These are phyloP conservation scores for Dysidea cf. avara DNA, from an alignment of 37 sponge, comb jelly and placozoan species.

Conservation along the genomic window DNA sequence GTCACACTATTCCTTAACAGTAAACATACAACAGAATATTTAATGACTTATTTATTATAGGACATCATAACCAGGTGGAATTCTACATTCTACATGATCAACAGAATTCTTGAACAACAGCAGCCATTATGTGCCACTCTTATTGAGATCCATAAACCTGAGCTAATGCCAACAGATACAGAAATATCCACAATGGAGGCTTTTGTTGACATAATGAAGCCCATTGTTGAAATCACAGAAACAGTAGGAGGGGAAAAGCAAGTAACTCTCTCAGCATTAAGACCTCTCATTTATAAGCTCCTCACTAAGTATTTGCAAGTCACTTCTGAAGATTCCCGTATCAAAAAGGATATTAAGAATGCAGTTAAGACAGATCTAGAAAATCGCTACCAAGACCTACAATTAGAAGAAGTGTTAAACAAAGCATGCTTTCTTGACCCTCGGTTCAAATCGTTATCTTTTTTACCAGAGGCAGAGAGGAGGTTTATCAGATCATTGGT, in stretches of 20 bases:
- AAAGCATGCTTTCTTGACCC: conserved; percentile 33
- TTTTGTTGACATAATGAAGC: conserved; percentile 13
- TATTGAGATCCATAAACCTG: conserved; percentile 9
- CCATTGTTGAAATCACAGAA: conserved; percentile 34
- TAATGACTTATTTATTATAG: no score
- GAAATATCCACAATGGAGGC: conserved; percentile 22
- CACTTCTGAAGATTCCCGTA: neutral
- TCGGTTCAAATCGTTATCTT: conserved; percentile 3
- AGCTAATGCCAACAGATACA: conserved; percentile 34
- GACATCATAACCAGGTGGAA: conserved; percentile 29
- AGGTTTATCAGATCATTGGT: no score
- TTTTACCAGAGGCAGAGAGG: neutral
- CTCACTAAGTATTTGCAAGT: neutral
- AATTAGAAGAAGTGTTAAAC: conserved; percentile 6
- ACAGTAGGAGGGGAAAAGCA: conserved; percentile 25
- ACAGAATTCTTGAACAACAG: conserved; percentile 28
- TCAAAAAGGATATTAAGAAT: conserved; percentile 5
- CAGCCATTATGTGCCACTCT: conserved; percentile 31
- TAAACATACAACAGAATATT: no score
- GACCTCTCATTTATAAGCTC: conserved; percentile 21
- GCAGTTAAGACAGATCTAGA: conserved; percentile 4
- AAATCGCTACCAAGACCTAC: conserved; percentile 9
- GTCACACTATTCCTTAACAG: no score
- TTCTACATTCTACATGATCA: conserved; percentile 35
- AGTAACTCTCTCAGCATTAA: conserved; percentile 35